Percentiles rank a stretch among this genome's conserved stretches.
These are phyloP conservation scores for Ochotona princeps DNA, from an alignment of 2,113 vertebrate genomes.

Conservation along the genomic window DNA sequence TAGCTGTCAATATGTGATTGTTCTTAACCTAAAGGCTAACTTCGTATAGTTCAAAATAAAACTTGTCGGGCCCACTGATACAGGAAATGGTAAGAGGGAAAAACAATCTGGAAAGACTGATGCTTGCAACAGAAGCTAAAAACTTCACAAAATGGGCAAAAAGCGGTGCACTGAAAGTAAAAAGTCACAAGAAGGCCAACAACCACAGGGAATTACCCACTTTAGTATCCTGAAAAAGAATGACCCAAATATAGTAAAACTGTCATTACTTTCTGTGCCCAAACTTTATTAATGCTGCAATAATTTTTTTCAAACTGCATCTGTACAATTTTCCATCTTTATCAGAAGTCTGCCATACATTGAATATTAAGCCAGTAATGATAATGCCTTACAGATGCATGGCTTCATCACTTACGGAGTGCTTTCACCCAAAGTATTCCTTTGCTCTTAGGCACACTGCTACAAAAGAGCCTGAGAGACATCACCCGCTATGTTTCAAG, in stretches of 20 bases:
- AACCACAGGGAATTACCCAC: constrained; percentile 56
- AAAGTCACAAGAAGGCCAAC: constrained; percentile 4
- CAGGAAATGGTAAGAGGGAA: neutral
- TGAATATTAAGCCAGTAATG: constrained; percentile 39
- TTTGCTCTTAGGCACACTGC: neutral
- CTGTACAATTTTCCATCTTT: neutral
- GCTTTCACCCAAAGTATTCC: neutral
- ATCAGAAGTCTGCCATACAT: constrained; percentile 49
- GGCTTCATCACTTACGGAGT: constrained; percentile 13
- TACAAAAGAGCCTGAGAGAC: constrained; percentile 14
- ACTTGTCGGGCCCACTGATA: neutral
- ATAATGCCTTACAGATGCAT: constrained; percentile 8
- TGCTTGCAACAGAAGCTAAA: constrained; percentile 12
- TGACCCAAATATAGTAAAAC: constrained; percentile 69
- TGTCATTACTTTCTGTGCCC: constrained; percentile 44
- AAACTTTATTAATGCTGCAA: constrained; percentile 46
- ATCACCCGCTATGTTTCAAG: neutral
- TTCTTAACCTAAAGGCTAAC: neutral
- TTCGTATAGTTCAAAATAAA: neutral
- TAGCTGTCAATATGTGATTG: neutral
- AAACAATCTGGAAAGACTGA: constrained; percentile 10
- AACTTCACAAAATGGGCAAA: constrained; percentile 6
- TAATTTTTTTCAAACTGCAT: constrained; percentile 38
- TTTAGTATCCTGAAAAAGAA: constrained; percentile 68
- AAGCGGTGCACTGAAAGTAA: constrained; percentile 42